phyloP scores from a whole-genome alignment of 2,888 invertebrate genomes.

The Clitarchus hookeri region DNA sequence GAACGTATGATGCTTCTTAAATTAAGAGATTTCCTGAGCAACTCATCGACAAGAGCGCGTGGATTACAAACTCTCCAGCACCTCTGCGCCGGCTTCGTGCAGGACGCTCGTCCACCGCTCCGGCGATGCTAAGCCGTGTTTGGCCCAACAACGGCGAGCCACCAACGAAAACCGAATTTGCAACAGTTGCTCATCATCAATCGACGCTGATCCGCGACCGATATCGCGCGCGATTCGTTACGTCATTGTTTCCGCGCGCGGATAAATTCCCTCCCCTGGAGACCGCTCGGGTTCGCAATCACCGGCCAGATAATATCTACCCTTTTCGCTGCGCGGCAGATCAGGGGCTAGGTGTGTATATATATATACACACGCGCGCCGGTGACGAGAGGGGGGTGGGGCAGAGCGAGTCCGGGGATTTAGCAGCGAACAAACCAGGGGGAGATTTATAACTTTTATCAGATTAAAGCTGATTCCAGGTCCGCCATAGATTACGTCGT shows the following conservation, averaged over 20 bases:
- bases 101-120: neutral
- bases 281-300: neutral
- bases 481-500: neutral
- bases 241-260: neutral
- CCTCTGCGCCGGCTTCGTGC: neutral
- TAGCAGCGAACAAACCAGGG: neutral
- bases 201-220: neutral
- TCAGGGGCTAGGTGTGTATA: neutral
- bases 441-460: constrained; percentile 14
- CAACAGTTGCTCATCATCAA: constrained; percentile 14
- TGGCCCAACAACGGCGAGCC: neutral
- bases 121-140: neutral
- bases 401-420: neutral
- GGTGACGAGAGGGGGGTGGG: neutral
- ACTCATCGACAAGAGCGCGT: neutral
- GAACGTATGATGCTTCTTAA: neutral
- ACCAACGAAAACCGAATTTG: neutral
- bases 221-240: neutral
- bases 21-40: neutral
- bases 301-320: neutral
- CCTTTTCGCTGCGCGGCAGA: neutral
- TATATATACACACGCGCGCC: neutral
- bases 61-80: neutral
- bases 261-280: too few species aligned
- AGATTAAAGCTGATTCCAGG: constrained; percentile 9